Conservation (phyloP, 2,888 invertebrate species). For the Limenitis camilla region DNA sequence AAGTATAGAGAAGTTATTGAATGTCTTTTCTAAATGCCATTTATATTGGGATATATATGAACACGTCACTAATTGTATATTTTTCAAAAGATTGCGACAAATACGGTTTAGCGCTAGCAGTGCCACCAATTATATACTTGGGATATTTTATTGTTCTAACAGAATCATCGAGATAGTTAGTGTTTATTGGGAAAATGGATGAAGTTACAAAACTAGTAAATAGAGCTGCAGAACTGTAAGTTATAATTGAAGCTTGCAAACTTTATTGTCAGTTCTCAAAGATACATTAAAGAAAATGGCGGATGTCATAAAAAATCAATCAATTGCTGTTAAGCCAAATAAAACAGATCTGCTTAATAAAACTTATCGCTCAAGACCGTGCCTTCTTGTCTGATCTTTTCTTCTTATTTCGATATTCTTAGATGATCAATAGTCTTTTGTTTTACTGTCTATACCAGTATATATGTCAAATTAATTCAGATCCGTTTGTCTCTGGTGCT, state of each 20-base stretch:
- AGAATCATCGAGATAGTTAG: too few relatives aligned
- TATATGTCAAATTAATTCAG: slow-evolving; percentile 84
- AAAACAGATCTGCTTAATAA: slow-evolving; percentile 77
- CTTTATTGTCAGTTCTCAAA: too few relatives aligned
- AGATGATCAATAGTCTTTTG: slow-evolving; percentile 87
- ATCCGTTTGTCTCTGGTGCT: too few relatives aligned
- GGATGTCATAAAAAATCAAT: slow-evolving; percentile 36
- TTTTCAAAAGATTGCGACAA: too few relatives aligned
- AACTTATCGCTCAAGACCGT: slow-evolving; percentile 78
- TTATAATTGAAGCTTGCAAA: too few relatives aligned
- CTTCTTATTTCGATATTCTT: too few relatives aligned
- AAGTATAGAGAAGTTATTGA: too few relatives aligned
- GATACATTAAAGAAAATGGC: slow-evolving; percentile 33
- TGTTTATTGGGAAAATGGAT: too few relatives aligned
- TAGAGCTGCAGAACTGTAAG: too few relatives aligned
- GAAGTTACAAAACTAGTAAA: slow-evolving; percentile 38
- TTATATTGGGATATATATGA: neutral
- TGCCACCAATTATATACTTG: slow-evolving; percentile 59
- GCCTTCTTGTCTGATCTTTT: slow-evolving; percentile 79
- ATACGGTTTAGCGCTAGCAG: too few relatives aligned
- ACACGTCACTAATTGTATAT: slow-evolving; percentile 15
- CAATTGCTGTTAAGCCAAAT: slow-evolving; percentile 55
- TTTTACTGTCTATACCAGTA: slow-evolving; percentile 91
- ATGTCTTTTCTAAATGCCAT: too few relatives aligned
- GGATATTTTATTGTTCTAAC: slow-evolving; percentile 22